These are phyloP conservation scores for Etia nguti DNA, from an alignment of 2,113 vertebrate genomes.

Conservation along the genomic window DNA sequence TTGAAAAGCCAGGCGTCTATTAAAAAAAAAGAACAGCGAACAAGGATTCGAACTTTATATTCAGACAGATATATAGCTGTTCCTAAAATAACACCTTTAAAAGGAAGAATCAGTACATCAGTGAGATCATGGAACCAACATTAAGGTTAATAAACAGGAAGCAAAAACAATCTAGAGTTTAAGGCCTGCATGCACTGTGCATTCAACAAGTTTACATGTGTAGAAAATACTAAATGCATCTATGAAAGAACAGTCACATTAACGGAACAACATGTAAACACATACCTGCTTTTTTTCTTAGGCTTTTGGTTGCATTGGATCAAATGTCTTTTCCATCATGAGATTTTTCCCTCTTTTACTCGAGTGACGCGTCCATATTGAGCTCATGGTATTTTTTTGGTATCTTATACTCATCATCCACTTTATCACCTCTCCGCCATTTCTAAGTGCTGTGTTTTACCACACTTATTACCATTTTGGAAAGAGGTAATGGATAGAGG, in stretches of 20 bases:
- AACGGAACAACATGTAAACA: neutral
- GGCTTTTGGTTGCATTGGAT: neutral
- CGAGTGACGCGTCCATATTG: neutral
- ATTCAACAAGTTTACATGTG: neutral
- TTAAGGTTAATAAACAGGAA: neutral
- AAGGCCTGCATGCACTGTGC: neutral
- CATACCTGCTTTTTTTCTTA: neutral
- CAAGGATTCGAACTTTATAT: neutral
- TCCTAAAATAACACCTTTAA: neutral
- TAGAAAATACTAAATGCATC: neutral
- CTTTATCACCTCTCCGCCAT: constrained; percentile 41
- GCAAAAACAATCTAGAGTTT: neutral
- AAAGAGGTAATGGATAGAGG: constrained; percentile 8
- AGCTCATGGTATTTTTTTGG: constrained; percentile 12
- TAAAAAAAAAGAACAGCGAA: neutral
- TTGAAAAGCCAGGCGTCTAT: neutral
- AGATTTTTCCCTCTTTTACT: neutral
- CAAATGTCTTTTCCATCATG: neutral
- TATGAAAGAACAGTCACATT: neutral
- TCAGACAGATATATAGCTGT: neutral
- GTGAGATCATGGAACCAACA: neutral
- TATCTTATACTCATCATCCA: constrained; percentile 39
- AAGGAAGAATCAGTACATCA: neutral
- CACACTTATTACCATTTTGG: constrained; percentile 42
- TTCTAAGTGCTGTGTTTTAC: constrained; percentile 56